Conservation (phyloP, 2,113 vertebrate genomes). For the Athene noctua region DNA sequence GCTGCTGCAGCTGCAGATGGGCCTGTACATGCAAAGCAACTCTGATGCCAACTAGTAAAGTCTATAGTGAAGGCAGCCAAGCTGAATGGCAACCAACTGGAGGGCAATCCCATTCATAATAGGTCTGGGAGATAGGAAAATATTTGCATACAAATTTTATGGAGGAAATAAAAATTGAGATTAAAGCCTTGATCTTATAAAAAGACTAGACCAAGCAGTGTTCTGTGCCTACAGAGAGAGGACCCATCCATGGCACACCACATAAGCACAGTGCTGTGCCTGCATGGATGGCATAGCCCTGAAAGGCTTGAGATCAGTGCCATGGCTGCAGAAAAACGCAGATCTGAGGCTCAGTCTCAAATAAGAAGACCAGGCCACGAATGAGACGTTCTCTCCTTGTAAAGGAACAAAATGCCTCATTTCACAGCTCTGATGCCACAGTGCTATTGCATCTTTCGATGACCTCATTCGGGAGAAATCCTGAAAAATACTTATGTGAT, state of each 20-base stretch:
- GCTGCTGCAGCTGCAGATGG: not conserved
- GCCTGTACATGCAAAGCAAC: not conserved
- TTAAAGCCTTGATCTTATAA: not conserved
- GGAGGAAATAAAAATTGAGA: not conserved
- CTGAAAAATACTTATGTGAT: not conserved
- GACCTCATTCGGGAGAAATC: not conserved
- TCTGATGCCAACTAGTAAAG: constrained; percentile 4
- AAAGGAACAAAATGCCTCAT: not conserved
- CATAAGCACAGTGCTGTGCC: rapidly evolving
- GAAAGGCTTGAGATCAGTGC: not conserved
- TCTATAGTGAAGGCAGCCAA: not conserved
- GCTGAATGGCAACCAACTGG: not conserved
- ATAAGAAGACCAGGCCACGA: not conserved
- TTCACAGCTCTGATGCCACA: not conserved
- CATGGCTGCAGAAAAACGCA: not conserved
- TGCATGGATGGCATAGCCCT: rapidly evolving
- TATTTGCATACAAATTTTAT: constrained; percentile 26
- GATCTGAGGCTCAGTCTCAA: not conserved
- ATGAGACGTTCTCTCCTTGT: not conserved
- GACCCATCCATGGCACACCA: not conserved
- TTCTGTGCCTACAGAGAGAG: not conserved
- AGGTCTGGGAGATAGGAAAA: not conserved
- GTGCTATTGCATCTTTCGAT: not conserved
- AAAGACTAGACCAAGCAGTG: not conserved
- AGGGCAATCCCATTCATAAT: not conserved